A percentile compares a stretch with the other conserved stretches of the same genome.
These are phyloP conservation scores for Rattus rattus DNA, from an alignment of 2,113 vertebrate genomes.

Conservation along the genomic window DNA sequence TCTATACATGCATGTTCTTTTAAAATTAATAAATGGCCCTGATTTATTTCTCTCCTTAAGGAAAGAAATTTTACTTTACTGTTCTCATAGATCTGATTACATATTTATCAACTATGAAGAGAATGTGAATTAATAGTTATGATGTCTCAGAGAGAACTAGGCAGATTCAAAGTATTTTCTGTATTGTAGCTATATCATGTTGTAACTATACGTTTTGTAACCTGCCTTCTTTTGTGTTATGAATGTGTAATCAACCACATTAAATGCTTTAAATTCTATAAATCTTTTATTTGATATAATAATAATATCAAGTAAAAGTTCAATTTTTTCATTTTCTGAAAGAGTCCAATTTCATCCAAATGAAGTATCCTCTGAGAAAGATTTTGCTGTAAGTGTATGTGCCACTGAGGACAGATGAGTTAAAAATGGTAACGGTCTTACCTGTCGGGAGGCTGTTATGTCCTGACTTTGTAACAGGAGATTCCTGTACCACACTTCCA, in stretches of 20 bases:
- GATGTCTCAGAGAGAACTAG: neutral
- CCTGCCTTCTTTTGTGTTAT: neutral
- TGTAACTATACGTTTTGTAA: neutral
- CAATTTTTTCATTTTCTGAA: neutral
- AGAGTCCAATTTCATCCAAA: neutral
- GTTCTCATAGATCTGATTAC: neutral
- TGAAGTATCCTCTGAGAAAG: neutral
- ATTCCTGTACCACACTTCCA: conserved; percentile 91
- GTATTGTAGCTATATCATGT: neutral
- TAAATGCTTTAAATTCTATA: conserved; percentile 8
- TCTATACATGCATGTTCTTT: neutral
- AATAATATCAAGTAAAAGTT: neutral
- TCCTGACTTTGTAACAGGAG: conserved; percentile 91
- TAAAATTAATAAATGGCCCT: neutral
- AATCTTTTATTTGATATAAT: neutral
- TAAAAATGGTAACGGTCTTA: conserved; percentile 75
- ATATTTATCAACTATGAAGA: neutral
- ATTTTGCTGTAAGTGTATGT: neutral
- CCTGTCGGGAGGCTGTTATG: conserved; percentile 97
- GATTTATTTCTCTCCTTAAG: neutral
- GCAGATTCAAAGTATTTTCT: conserved; percentile 21
- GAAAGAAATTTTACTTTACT: neutral
- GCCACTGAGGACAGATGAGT: neutral
- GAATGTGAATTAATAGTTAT: neutral
- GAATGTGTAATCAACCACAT: conserved; percentile 15